These are phyloP conservation scores for Squalus acanthias DNA, from an alignment of 2,797 vertebrate species.

Conservation along the genomic window DNA sequence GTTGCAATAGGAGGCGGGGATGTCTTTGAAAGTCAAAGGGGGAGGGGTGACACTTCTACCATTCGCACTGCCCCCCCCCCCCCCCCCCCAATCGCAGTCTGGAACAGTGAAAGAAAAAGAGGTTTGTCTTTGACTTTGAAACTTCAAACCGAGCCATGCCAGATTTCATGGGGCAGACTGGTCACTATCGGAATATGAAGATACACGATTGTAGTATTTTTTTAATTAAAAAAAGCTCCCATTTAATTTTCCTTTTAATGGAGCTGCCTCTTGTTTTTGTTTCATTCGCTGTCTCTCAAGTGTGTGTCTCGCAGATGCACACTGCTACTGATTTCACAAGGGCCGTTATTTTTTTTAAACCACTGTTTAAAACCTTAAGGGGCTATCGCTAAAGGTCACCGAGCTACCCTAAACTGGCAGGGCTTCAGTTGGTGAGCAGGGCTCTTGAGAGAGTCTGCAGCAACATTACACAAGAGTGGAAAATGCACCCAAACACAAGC, in stretches of 20 bases:
- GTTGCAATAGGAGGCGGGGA: background rate
- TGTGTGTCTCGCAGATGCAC: background rate
- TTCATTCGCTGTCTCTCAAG: background rate
- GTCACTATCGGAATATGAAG: background rate
- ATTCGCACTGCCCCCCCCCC: background rate
- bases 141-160: background rate
- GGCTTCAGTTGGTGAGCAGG: background rate
- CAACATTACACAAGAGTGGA: background rate
- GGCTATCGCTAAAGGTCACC: background rate
- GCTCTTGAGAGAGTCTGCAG: background rate
- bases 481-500: background rate
- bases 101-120: background rate
- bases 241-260: background rate
- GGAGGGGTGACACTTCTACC: background rate
- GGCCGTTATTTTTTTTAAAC: background rate
- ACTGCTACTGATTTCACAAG: background rate
- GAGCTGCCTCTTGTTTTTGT: background rate
- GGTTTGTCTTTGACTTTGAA: slow-evolving; percentile 15
- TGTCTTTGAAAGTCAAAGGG: background rate
- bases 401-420: background rate
- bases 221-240: background rate
- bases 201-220: background rate
- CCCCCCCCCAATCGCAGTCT: background rate
- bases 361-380: background rate
- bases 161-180: background rate